phyloP scores from a whole-genome alignment of 1,140 invertebrate genomes.

The Pteromalus puparum region DNA sequence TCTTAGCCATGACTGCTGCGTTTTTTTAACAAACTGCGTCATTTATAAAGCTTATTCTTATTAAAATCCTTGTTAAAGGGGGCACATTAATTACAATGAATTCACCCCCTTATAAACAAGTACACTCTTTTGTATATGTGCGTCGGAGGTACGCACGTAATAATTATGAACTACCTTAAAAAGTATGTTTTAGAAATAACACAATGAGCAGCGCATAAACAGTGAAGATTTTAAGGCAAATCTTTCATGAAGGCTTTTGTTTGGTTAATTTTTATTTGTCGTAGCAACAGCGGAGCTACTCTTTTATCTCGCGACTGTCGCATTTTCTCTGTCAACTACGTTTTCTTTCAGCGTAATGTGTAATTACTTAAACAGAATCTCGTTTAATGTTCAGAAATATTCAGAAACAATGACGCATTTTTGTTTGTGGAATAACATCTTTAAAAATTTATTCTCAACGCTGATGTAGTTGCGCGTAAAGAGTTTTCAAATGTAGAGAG shows the following conservation, averaged over 20 bases:
- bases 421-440: too few species aligned
- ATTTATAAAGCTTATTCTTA: neutral
- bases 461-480: too few species aligned
- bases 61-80: neutral
- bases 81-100: neutral
- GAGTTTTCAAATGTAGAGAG: too few species aligned
- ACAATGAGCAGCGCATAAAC: neutral
- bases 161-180: neutral
- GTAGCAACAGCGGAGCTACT: neutral
- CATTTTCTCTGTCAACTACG: neutral
- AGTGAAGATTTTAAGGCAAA: neutral
- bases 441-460: too few species aligned
- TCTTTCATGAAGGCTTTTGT: neutral
- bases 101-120: neutral
- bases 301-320: neutral
- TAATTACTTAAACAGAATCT: neutral
- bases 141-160: too few species aligned
- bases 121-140: neutral
- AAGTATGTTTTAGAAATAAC: too few species aligned
- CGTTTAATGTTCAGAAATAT: neutral
- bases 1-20: neutral
- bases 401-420: too few species aligned
- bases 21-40: neutral
- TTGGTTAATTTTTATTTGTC: neutral
- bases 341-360: neutral